phyloP scores from a whole-genome alignment of 2,888 invertebrate species.

The Diabrotica balteata region DNA sequence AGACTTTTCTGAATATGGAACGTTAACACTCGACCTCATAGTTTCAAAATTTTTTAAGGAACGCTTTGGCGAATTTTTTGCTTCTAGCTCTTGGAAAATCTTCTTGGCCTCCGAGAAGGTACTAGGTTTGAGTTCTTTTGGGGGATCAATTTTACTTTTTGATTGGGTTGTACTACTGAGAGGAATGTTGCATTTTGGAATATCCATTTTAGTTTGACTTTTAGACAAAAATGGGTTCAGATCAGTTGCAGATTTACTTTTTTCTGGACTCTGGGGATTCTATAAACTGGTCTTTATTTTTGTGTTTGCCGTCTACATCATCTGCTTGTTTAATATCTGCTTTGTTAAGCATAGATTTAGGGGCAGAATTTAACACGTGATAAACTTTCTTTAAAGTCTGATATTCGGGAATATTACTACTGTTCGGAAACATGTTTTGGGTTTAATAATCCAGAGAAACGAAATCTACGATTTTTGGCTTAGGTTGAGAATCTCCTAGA shows the following conservation, averaged over 20 bases:
- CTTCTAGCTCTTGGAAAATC: conserved; percentile 46
- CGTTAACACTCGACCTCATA: not conserved
- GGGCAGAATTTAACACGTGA: conserved; percentile 43
- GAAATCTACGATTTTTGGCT: conserved; percentile 44
- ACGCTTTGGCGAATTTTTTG: conserved; percentile 13
- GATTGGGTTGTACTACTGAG: not conserved
- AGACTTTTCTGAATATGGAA: conserved; percentile 1
- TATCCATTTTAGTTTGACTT: not conserved
- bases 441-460: conserved; percentile 44
- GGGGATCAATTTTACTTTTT: not conserved
- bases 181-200: not conserved
- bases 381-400: conserved; percentile 47
- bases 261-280: not conserved
- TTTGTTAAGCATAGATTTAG: conserved; percentile 2
- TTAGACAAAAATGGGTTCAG: not conserved
- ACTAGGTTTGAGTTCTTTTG: conserved; percentile 17
- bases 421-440: conserved; percentile 38
- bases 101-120: conserved; percentile 51
- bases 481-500: conserved; percentile 11
- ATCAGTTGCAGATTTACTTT: not conserved
- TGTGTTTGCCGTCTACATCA: not conserved
- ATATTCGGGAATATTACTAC: conserved; percentile 31
- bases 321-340: conserved; percentile 1
- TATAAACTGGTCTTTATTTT: not conserved
- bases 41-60: not conserved